These are phyloP conservation scores for Nymphalis polychloros DNA, from an alignment of 2,888 invertebrate species.

Conservation along the genomic window DNA sequence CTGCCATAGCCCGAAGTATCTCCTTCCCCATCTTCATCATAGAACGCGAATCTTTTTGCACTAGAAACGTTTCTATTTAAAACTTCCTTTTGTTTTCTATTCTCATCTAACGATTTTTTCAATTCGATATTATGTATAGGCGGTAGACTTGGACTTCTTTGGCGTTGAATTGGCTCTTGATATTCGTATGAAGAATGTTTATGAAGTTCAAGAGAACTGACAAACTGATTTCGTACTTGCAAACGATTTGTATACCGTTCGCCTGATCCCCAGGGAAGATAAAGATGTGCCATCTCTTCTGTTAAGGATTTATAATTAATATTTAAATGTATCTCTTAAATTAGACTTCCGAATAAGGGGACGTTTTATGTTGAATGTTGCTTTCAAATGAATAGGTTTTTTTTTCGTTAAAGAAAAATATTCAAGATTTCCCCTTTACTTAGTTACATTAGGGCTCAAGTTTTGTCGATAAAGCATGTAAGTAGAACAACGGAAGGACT, in stretches of 20 bases:
- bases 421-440: conserved; percentile 60
- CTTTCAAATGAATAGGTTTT: conserved; percentile 60
- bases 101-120: conserved; percentile 59
- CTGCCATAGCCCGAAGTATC: conserved; percentile 93
- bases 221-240: conserved; percentile 75
- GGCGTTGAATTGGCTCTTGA: conserved; percentile 69
- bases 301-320: conserved; percentile 52
- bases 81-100: conserved; percentile 54
- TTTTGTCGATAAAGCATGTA: conserved; percentile 71
- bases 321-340: conserved; percentile 27
- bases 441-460: conserved; percentile 63
- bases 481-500: conserved; percentile 35
- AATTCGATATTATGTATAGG: conserved; percentile 80
- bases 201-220: conserved; percentile 72
- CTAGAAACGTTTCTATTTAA: conserved; percentile 70
- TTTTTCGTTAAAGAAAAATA: conserved; percentile 52
- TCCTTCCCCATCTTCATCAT: conserved; percentile 83
- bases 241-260: conserved; percentile 70
- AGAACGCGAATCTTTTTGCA: conserved; percentile 73
- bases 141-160: conserved; percentile 86
- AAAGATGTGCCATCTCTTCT: conserved; percentile 91
- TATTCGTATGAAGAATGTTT: conserved; percentile 73
- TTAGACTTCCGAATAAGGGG: conserved; percentile 20
- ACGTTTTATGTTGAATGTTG: conserved; percentile 47
- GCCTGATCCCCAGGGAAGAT: conserved; percentile 88